These are phyloP conservation scores for Elymnias hypermnestra DNA, from an alignment of 1,140 invertebrate genomes.

Conservation along the genomic window DNA sequence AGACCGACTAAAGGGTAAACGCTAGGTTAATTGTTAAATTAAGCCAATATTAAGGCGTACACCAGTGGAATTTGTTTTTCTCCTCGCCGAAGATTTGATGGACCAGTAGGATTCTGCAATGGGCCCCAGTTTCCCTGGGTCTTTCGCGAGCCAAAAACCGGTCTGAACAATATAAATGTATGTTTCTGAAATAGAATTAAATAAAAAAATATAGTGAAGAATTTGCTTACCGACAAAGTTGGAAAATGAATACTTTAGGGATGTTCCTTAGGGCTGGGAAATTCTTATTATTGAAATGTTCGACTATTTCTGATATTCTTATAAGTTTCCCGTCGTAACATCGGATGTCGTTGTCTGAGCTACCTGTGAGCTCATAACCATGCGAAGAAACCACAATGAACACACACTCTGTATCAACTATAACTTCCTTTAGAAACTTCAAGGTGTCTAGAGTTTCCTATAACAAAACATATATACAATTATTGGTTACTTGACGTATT, in stretches of 20 bases:
- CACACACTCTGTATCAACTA: conserved; percentile 49
- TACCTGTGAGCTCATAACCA: conserved; percentile 46
- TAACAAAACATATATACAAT: not conserved
- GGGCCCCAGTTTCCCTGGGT: no score
- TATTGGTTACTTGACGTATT: no score
- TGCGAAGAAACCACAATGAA: conserved; percentile 72
- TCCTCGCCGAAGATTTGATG: no score
- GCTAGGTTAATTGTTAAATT: no score
- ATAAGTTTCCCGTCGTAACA: conserved; percentile 66
- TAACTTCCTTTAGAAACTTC: conserved; percentile 30
- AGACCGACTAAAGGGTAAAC: no score
- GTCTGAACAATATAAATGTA: no score
- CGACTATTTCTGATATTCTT: conserved; percentile 69
- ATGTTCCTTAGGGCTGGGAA: conserved; percentile 79
- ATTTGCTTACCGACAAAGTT: conserved; percentile 83
- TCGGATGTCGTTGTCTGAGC: conserved; percentile 53
- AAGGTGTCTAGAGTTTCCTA: conserved; percentile 48
- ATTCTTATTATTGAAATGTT: conserved; percentile 78
- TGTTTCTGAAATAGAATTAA: no score
- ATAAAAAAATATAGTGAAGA: no score
- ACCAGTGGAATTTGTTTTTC: no score
- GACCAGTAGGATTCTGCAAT: no score
- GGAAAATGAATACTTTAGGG: conserved; percentile 89
- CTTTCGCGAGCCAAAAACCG: no score
- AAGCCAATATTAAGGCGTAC: no score